Evolutionary conservation across 1,140 invertebrate species (phyloP), one percentile per base, ranked within the genome.

Genomic region (Pentalonia nigronervosa): DNA sequence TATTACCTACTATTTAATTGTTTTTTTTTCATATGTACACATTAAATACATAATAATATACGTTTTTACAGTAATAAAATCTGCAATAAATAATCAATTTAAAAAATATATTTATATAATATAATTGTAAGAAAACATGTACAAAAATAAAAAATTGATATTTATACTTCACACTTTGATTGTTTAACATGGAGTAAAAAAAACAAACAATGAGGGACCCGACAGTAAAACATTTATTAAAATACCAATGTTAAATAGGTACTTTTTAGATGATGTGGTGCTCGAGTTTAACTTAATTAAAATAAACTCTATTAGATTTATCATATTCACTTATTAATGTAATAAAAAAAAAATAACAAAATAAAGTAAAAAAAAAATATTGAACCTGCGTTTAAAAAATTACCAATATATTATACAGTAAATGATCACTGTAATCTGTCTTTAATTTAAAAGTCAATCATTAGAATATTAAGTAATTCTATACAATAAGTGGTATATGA

Each of bases 281-380:
- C 60, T 76, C n/a, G 14, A 76, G n/a, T 76, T 76, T n/a, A 76
- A 17, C n/a, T 76, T n/a, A 76, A 34, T n/a, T n/a, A 76, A 76
- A 76, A n/a, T 76, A 4, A 17, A 34, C 14, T 67, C 30, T n/a
- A 7, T 76, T 34, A 11, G 17, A 76, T 76, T 76, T 34, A 6
- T n/a, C 41, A 41, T 41, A 41, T 41, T 41, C 60, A 20, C 60
- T 76, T 76, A 76, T 76, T 76, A 17, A 76, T 76, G 60, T 76
- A 76, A 34, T 76, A 76, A 76, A 76, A 48, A 76, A 48, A 67
- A 76, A 76, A 76, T 76, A 76, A 76, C n/a, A 76, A 76, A 76
- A 76, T 17, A 76, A n/a, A 17, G 6, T 76, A 76, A 30, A 17
- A 76, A 76, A 76, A 60, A 60, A 76, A 67, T n/a, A 67, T 14